Conservation (phyloP, 2,888 invertebrate genomes). For the Chaitophorus viminalis region DNA sequence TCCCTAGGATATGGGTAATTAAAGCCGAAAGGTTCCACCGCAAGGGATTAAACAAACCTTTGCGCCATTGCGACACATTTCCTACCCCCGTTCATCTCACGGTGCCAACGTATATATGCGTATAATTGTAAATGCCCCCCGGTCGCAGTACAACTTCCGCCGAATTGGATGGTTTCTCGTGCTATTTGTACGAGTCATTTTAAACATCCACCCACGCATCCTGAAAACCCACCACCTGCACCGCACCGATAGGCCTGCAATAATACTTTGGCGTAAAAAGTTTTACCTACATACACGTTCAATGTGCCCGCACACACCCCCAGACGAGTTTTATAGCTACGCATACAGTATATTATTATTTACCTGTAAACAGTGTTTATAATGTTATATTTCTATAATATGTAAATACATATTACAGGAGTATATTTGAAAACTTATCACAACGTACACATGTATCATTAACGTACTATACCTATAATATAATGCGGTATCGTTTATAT, state of each 20-base stretch:
- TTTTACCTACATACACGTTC: not conserved
- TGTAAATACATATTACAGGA: not conserved
- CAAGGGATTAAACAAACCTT: slow-evolving; percentile 57
- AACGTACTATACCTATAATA: no score
- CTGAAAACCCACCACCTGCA: not conserved
- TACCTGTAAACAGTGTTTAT: not conserved
- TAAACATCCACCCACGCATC: slow-evolving; percentile 11
- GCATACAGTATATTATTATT: not conserved
- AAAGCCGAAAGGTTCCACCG: slow-evolving; percentile 51
- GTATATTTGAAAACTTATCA: no score
- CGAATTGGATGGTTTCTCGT: not conserved
- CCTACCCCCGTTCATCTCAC: not conserved
- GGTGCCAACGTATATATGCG: not conserved
- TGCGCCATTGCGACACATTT: slow-evolving; percentile 49
- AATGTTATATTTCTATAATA: not conserved
- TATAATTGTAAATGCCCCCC: not conserved
- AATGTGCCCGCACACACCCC: no score
- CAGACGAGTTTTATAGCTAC: not conserved
- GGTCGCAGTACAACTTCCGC: not conserved
- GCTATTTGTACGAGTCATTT: slow-evolving; percentile 27
- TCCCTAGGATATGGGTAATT: slow-evolving; percentile 45
- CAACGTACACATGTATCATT: no score
- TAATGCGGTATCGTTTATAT: no score
- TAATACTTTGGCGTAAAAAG: not conserved
- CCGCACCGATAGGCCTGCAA: not conserved